phyloP scores from a whole-genome alignment of 2,888 invertebrate species.

The Macrosiphum euphorbiae region DNA sequence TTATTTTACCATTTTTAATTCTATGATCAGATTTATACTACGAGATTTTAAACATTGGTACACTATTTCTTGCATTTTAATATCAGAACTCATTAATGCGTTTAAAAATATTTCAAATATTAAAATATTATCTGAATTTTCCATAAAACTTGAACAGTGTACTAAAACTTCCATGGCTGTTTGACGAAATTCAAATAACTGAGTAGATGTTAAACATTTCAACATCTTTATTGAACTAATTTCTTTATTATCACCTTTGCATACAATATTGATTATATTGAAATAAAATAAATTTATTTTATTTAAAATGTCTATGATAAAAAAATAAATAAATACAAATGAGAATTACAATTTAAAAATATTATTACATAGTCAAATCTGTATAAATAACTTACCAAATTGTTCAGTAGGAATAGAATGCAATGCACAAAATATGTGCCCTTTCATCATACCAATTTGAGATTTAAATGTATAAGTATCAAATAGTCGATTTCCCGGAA shows the following conservation, averaged over 20 bases:
- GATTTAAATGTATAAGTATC: constrained; percentile 48
- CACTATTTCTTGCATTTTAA: constrained; percentile 22
- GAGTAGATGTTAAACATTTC: neutral
- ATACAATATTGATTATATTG: constrained; percentile 5
- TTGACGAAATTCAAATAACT: constrained; percentile 32
- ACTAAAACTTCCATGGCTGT: constrained; percentile 43
- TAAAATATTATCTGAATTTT: neutral
- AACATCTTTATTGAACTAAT: neutral
- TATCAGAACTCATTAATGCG: neutral
- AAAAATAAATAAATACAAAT: neutral
- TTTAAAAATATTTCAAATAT: constrained; percentile 25
- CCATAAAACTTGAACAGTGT: constrained; percentile 10
- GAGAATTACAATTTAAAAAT: neutral
- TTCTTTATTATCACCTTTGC: neutral
- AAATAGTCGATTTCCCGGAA: constrained; percentile 47
- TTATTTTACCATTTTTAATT: constrained; percentile 27
- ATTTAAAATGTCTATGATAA: constrained; percentile 31
- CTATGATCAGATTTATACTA: neutral
- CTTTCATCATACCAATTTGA: constrained; percentile 59
- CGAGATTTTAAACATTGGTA: constrained; percentile 27
- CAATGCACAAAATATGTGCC: constrained; percentile 46
- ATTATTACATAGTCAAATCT: too few species aligned
- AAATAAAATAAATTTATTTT: constrained; percentile 32
- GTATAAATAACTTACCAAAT: constrained; percentile 32
- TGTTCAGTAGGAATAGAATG: constrained; percentile 1